Evolutionary conservation across 2,888 invertebrate genomes (phyloP).

Genomic region (Ryuthela nishihirai): DNA sequence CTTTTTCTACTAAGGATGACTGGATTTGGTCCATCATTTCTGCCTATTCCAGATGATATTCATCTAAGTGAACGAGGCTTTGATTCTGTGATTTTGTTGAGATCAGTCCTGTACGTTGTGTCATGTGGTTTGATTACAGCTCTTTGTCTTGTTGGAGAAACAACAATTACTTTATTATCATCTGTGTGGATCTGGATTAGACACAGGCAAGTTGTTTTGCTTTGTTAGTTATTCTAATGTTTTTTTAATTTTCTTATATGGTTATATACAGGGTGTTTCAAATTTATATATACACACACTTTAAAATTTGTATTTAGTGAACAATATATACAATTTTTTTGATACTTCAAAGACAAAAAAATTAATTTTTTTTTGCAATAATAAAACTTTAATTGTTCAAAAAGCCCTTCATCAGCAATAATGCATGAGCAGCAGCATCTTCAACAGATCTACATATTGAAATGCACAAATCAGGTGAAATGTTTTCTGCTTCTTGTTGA

Average conservation of each 20-base stretch:
- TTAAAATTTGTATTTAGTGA: neutral
- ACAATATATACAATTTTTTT: neutral
- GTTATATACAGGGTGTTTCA: no score
- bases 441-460: no score
- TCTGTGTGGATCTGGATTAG: constrained; percentile 3
- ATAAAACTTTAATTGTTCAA: no score
- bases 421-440: no score
- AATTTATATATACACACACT: no score
- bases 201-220: constrained; percentile 1
- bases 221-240: neutral
- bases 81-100: constrained; percentile 3
- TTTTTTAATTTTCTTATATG: neutral
- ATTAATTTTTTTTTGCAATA: constrained; percentile 1
- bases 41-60: constrained; percentile 14
- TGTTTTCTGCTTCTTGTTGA: no score
- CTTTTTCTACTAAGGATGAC: constrained; percentile 3
- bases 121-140: constrained; percentile 15
- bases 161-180: constrained; percentile 2
- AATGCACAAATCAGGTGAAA: no score
- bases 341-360: neutral
- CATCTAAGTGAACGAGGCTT: constrained; percentile 3
- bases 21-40: neutral
- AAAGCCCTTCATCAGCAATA: no score
- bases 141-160: constrained; percentile 1
- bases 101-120: constrained; percentile 14